Evolutionary conservation across 2,797 vertebrate genomes (phyloP).

Genomic region (Rhinophrynus dorsalis): DNA sequence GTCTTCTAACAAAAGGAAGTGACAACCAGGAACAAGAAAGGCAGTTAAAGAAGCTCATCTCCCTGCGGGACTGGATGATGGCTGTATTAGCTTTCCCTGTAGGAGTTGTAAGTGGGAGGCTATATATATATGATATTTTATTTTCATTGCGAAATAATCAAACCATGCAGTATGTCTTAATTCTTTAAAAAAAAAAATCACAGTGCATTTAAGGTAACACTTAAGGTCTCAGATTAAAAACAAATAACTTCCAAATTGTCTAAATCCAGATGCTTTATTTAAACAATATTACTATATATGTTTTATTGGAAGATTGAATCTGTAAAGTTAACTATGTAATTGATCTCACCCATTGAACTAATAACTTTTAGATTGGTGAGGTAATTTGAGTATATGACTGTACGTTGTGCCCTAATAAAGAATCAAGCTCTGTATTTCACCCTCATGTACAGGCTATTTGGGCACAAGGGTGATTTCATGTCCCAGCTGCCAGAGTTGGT

Average conservation of each 20-base stretch:
- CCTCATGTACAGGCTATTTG: too few relatives aligned
- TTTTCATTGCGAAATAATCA: constrained; percentile 18
- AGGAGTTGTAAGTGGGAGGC: constrained; percentile 83
- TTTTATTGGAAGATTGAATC: not conserved
- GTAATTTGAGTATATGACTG: too few relatives aligned
- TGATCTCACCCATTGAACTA: too few relatives aligned
- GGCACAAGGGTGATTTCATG: too few relatives aligned
- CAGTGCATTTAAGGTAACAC: too few relatives aligned
- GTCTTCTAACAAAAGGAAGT: constrained; percentile 87
- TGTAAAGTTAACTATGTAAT: not conserved
- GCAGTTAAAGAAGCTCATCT: constrained; percentile 89
- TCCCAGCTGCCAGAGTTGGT: too few relatives aligned
- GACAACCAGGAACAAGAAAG: constrained; percentile 90
- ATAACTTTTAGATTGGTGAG: too few relatives aligned
- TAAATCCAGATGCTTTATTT: too few relatives aligned
- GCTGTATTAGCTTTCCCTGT: constrained; percentile 92
- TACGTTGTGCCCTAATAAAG: too few relatives aligned
- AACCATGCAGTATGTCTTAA: not conserved
- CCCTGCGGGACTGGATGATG: constrained; percentile 93
- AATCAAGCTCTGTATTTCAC: too few relatives aligned
- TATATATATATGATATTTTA: not conserved
- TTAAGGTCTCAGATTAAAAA: not conserved
- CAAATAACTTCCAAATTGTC: not conserved
- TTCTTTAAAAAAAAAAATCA: too few relatives aligned
- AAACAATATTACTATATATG: not conserved